Evolutionary conservation across 37 sponge, comb jelly and placozoan species (phyloP), one percentile per base, ranked within the genome.

Genomic region (Halisarca cf. caerulea): DNA sequence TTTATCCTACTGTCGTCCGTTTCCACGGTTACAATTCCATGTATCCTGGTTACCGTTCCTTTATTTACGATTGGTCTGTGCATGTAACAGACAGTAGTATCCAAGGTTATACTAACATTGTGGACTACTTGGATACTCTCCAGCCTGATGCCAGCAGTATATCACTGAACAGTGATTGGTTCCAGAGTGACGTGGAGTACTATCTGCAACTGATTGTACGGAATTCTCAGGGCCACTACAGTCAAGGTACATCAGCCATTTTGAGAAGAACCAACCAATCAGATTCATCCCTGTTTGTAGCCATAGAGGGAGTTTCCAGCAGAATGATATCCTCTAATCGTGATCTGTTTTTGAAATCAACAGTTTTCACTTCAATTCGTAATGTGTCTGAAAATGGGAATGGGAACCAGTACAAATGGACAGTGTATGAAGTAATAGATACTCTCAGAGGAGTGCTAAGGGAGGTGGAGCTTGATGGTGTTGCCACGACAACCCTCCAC

Each of bases 11-110:
- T 18, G 1, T 23, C 0, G 79, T 82, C 43, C 15, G 30, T 47
- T 90, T 87, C 70, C 59, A 85, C 47, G 91, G 80, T 38, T 32
- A 35, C 7, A 35, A 81, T 58, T 94, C 91, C 7, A 69, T 82
- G 36, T 66, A 88, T 80, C 84, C 91, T 61, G 94, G 94, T 17
- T 94, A 91, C 43, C 23, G 69, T 11, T 84, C 54, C 30, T 79
- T 90, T 32, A 45, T 38, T 30, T 94, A 86, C 62, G 0, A 53
- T 41, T 94, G 94, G 94, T 81, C 89, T 3, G 24, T 94, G 18
- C 66, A 58, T 21, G 68, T 82, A 0, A 39, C 66, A 23, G 89
- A 94, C 70, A 85, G 84, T 60, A 64, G 84, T n/a, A 79, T 80
- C 0, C 36, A 58, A 20, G 68, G 73, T 20, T 94, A 79, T 71